Evolutionary conservation across 1,140 invertebrate species (phyloP), one percentile per base, ranked within the genome.

Genomic region (Ridgeia piscesae): DNA sequence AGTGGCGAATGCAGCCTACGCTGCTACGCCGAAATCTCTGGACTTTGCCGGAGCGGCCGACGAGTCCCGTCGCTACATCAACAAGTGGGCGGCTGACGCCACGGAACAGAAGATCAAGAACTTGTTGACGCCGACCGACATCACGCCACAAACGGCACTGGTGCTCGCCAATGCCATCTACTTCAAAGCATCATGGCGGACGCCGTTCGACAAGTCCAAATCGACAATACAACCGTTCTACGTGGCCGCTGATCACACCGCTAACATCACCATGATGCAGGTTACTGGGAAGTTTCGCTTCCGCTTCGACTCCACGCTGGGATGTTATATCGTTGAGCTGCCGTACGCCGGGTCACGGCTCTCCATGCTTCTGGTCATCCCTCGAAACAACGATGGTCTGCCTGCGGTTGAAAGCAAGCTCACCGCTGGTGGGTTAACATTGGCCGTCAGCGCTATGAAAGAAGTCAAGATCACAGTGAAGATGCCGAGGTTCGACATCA

Each of bases 311-410:
- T 31, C 14, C 58, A 21, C 11, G 27, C 58, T 96, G 97, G 93
- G 96, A 97, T 9, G 96, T 97, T 93, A 92, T 17, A 96, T 97
- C 1, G 94, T 98, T 6, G 97, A 98, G 95, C 94, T 98, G 91
- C 97, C 97, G 0, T 98, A 98, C 94, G 97, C 98, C 94, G 97
- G 98, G n/a, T 97, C 97, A 77, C 97, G 98, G 35, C 97, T 98
- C 89, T 98, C 97, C 92, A 98, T 99, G 98, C 97, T 97, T 94
- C 88, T 96, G 14, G 88, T 96, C 31, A 89, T 96, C 35, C 95
- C 95, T 1, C 91, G 93, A 88, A 92, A 92, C 4, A 77, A 91
- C 33, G 96, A 92, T 89, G 94, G 94, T 11, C 91, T 95, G 9
- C 96, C 95, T 31, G 17, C 91, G 0, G 48, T 95, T 17, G 92